A percentile compares a stretch with the other conserved stretches of the same genome.
These are phyloP conservation scores for Leguminivora glycinivorella DNA, from an alignment of 1,140 invertebrate genomes.

Conservation along the genomic window DNA sequence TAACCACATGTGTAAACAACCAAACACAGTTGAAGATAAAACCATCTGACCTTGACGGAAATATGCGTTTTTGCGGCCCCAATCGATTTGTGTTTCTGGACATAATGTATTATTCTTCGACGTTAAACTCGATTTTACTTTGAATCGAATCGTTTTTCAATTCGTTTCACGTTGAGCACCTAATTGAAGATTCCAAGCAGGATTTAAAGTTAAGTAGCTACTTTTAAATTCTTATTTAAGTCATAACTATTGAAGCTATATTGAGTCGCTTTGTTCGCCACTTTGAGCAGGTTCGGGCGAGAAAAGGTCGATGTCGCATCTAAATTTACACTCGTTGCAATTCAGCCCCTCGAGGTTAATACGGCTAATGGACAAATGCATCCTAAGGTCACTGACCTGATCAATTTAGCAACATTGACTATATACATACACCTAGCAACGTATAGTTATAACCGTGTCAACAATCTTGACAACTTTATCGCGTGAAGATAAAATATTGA, in stretches of 20 bases:
- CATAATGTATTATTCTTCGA: neutral
- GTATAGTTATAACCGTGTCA: neutral
- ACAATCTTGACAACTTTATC: neutral
- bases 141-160: neutral
- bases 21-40: conserved; percentile 3
- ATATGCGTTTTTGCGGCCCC: conserved; percentile 4
- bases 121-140: neutral
- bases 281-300: neutral
- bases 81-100: conserved; percentile 15
- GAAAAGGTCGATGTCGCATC: conserved; percentile 45
- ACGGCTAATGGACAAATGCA: neutral
- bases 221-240: neutral
- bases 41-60: conserved; percentile 17
- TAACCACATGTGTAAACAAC: conserved; percentile 26
- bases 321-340: conserved; percentile 42
- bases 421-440: neutral
- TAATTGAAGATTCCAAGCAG: neutral
- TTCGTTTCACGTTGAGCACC: neutral
- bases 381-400: conserved; percentile 21
- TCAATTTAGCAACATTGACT: conserved; percentile 14
- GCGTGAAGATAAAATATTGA: neutral
- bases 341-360: conserved; percentile 25
- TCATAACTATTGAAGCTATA: neutral
- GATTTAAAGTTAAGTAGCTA: neutral
- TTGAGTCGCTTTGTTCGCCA: neutral